These are phyloP conservation scores for Rhynchonycteris naso DNA, from an alignment of 2,797 vertebrate species.

Conservation along the genomic window DNA sequence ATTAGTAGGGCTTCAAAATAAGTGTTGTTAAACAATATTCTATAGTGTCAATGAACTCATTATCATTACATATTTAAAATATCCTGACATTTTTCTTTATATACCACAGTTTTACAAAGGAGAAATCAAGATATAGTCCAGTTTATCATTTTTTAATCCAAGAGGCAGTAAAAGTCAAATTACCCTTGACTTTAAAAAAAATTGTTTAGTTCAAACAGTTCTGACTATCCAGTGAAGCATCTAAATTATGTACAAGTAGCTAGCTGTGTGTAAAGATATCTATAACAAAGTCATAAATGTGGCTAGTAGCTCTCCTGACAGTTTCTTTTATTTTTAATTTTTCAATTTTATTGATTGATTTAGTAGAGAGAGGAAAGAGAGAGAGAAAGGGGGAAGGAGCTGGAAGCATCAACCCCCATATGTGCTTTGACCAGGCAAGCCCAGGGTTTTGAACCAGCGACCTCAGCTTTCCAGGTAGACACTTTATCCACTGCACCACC, in stretches of 20 bases:
- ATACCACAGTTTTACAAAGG: slow-evolving; percentile 35
- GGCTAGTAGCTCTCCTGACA: neutral
- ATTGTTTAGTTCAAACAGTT: neutral
- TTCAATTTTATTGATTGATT: too few species aligned
- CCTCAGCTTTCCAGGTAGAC: too few species aligned
- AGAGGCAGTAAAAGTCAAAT: slow-evolving; percentile 13
- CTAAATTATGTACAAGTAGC: neutral
- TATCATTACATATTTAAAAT: slow-evolving; percentile 23
- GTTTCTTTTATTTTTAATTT: too few species aligned
- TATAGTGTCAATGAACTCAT: neutral
- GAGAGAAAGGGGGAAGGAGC: too few species aligned
- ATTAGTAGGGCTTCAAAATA: neutral
- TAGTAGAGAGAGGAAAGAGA: too few species aligned
- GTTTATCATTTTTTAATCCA: slow-evolving; percentile 1
- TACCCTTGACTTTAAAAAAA: neutral
- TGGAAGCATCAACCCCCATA: too few species aligned
- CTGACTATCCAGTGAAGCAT: neutral
- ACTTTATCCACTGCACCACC: too few species aligned
- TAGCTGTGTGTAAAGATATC: neutral
- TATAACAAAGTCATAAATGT: neutral
- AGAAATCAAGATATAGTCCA: neutral
- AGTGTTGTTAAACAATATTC: neutral
- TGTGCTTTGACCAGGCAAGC: too few species aligned
- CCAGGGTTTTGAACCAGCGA: too few species aligned
- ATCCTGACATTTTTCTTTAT: slow-evolving; percentile 37